Base-by-base conservation (phyloP, 2,113 vertebrate genomes). In the Eulemur macaco region DNA sequence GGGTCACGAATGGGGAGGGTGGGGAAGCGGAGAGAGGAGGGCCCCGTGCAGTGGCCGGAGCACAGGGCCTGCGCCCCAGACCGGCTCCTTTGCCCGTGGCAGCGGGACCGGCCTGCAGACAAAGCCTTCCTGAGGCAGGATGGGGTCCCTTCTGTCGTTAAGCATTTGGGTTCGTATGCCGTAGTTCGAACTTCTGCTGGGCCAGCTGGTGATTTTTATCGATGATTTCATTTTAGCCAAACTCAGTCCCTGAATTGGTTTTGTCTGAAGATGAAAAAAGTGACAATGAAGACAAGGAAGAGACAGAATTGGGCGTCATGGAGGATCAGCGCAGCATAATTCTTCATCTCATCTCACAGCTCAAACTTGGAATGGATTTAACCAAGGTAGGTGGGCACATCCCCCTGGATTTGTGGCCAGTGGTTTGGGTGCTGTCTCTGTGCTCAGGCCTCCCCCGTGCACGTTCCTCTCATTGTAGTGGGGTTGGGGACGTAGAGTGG, bases 351-450 rank as follows among this genome's bases (percentile, higher is more conserved):
- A 99, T 99, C 84, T 99, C 99, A 15, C 99, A 99, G 93, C 99
- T 99, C 96, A 99, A 99, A 97, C 99, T 99, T 96, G 99, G 99
- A 95, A 99, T 99, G 99, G 99, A 99, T 97, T 98, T 99, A 97
- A 99, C 99, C 74, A 99, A 99, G 99, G 99, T 99, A 99, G 0
- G 98, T 15, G 12, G 34, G 34, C 8, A 0, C 0, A 1, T 25
- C 52, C 29, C 52, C 0, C 34, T 2, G n/a, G 74, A 5, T 58
- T 4, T 11, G 74, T 2, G 54, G n/a, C 68, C 11, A 0, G 0
- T 1, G 8, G 27, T n/a, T 47, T 17, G 78, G 52, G 39, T 15
- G 10, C 66, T 3, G 0, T 78, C 11, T 42, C 31, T 11, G 1
- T n/a, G 60, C 23, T 56, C 13, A 1, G 7, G 42, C 9, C 34